Conservation (phyloP, 2,113 vertebrate genomes). For the Rhipidura dahli region DNA sequence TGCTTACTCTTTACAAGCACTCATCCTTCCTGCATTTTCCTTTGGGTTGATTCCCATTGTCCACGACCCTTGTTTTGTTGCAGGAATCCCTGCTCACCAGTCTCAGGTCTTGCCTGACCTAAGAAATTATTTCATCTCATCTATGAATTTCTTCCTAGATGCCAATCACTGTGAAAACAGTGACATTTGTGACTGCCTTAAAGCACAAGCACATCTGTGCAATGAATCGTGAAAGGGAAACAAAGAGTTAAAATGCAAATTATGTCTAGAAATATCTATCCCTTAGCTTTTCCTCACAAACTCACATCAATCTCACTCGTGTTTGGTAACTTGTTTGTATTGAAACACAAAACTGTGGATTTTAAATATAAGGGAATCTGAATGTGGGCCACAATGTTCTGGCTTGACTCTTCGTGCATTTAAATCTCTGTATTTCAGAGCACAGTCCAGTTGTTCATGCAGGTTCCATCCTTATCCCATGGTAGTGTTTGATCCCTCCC, state of each 20-base stretch:
- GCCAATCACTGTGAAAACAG: not conserved
- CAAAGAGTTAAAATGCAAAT: not conserved
- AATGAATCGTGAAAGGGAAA: not conserved
- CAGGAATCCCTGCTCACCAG: not conserved
- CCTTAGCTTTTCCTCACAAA: not conserved
- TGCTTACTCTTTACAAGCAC: not conserved
- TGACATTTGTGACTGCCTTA: not conserved
- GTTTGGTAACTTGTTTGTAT: not conserved
- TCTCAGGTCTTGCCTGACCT: not conserved
- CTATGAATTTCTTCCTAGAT: not conserved
- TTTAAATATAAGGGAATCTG: not conserved
- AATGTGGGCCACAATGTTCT: not conserved
- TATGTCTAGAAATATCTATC: not conserved
- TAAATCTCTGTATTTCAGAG: not conserved
- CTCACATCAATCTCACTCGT: rapidly evolving
- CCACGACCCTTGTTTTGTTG: not conserved
- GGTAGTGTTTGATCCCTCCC: not conserved
- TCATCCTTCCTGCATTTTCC: not conserved
- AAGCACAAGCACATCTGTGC: not conserved
- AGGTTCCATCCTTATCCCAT: not conserved
- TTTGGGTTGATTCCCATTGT: not conserved
- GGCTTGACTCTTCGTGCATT: not conserved
- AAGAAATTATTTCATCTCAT: not conserved
- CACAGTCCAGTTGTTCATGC: not conserved
- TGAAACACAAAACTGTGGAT: not conserved